These are phyloP conservation scores for Lethenteron reissneri DNA, from an alignment of 2,113 vertebrate species.

Conservation along the genomic window DNA sequence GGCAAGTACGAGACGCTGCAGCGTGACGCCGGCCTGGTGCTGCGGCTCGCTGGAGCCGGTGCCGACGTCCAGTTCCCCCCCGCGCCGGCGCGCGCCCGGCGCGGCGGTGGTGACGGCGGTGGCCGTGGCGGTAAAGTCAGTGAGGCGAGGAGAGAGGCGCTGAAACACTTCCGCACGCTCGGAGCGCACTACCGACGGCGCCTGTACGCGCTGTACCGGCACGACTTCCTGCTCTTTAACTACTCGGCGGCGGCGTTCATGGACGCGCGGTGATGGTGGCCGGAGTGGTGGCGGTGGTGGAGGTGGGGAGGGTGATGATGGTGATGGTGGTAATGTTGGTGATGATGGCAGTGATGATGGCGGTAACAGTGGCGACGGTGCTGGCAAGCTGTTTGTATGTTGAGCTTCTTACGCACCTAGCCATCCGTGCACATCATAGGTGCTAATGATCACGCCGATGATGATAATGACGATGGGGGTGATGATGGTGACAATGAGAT, in stretches of 20 bases:
- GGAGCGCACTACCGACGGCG: slow-evolving; percentile 67
- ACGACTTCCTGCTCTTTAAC: slow-evolving; percentile 93
- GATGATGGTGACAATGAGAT: too few relatives aligned
- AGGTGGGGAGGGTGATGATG: background rate
- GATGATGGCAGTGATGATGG: too few relatives aligned
- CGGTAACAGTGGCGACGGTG: too few relatives aligned
- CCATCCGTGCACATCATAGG: too few relatives aligned
- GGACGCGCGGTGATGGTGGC: slow-evolving; percentile 26
- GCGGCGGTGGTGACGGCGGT: slow-evolving; percentile 16
- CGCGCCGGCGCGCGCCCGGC: slow-evolving; percentile 34
- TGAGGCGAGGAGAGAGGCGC: slow-evolving; percentile 40
- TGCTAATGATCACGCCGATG: too few relatives aligned
- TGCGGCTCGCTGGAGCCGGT: slow-evolving; percentile 39
- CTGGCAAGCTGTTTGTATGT: too few relatives aligned
- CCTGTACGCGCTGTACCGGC: slow-evolving; percentile 69
- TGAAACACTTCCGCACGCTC: slow-evolving; percentile 51
- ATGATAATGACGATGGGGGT: too few relatives aligned
- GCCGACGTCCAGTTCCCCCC: slow-evolving; percentile 36
- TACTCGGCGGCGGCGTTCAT: slow-evolving; percentile 60
- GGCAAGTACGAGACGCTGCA: slow-evolving; percentile 88
- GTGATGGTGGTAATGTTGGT: background rate
- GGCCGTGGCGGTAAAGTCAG: slow-evolving; percentile 29
- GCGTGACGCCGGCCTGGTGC: slow-evolving; percentile 56
- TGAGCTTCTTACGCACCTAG: too few relatives aligned
- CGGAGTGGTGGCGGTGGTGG: background rate